Conservation (phyloP, 2,888 invertebrate genomes). For the Arctia plantaginis region DNA sequence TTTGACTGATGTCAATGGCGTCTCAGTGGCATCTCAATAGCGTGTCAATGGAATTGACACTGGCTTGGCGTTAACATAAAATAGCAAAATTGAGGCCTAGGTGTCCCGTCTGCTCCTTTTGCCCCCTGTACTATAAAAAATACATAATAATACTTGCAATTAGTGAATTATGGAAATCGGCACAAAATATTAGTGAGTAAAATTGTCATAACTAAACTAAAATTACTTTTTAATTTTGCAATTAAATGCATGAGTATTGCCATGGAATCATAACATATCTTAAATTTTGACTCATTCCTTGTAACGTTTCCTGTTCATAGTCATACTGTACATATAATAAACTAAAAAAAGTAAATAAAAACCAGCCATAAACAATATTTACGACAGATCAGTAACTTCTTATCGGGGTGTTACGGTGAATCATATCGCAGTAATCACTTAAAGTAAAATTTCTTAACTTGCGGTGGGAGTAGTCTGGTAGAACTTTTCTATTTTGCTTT, state of each 20-base stretch:
- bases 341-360: conserved; percentile 30
- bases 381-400: conserved; percentile 13
- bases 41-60: too few relatives aligned
- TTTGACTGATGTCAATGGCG: too few relatives aligned
- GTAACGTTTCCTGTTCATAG: neutral
- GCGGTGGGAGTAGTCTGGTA: too few relatives aligned
- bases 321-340: neutral
- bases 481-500: neutral
- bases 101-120: too few relatives aligned
- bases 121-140: too few relatives aligned
- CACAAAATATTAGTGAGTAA: neutral
- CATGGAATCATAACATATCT: neutral
- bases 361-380: conserved; percentile 19
- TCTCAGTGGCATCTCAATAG: too few relatives aligned
- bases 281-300: neutral
- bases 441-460: conserved; percentile 3
- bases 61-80: too few relatives aligned
- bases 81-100: too few relatives aligned
- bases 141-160: too few relatives aligned
- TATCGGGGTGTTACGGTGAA: conserved; percentile 35
- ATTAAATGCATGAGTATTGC: neutral
- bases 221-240: neutral
- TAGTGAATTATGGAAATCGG: too few relatives aligned
- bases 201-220: neutral
- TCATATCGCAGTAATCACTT: conserved; percentile 22